Percentiles rank a stretch among this genome's conserved stretches.
These are phyloP conservation scores for Papilio helenus DNA, from an alignment of 1,140 invertebrate species.

Conservation along the genomic window DNA sequence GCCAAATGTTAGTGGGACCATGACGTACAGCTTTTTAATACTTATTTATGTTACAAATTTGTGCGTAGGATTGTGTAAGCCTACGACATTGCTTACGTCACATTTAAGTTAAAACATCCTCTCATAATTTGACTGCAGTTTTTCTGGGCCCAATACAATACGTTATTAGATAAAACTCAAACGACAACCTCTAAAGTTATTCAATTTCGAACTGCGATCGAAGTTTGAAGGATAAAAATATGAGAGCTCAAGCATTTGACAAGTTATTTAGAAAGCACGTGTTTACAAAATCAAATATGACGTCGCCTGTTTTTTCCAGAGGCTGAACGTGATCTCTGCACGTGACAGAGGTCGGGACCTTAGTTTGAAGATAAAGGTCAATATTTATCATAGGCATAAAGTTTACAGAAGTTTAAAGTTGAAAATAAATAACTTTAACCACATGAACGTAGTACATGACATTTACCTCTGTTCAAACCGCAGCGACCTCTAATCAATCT, in stretches of 20 bases:
- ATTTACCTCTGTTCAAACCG: neutral
- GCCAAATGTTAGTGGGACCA: neutral
- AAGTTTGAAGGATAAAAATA: neutral
- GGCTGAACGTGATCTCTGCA: neutral
- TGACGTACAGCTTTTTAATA: constrained; percentile 10
- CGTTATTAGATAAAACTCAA: neutral
- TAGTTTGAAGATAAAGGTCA: neutral
- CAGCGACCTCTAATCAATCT: constrained; percentile 5
- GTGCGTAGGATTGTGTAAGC: neutral
- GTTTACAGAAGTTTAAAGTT: neutral
- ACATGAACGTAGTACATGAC: neutral
- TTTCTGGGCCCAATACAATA: neutral
- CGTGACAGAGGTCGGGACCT: neutral
- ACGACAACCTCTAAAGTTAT: neutral
- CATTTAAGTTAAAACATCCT: neutral
- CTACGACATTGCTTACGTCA: neutral
- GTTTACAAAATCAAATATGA: neutral
- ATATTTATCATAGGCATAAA: neutral
- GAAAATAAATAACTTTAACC: neutral
- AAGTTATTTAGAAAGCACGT: neutral
- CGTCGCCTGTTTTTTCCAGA: neutral
- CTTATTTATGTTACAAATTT: constrained; percentile 7
- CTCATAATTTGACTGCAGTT: neutral
- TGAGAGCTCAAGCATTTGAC: neutral
- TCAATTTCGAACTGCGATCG: neutral